Evolutionary conservation across 2,888 invertebrate species (phyloP).

Genomic region (Horisme vitalbata): DNA sequence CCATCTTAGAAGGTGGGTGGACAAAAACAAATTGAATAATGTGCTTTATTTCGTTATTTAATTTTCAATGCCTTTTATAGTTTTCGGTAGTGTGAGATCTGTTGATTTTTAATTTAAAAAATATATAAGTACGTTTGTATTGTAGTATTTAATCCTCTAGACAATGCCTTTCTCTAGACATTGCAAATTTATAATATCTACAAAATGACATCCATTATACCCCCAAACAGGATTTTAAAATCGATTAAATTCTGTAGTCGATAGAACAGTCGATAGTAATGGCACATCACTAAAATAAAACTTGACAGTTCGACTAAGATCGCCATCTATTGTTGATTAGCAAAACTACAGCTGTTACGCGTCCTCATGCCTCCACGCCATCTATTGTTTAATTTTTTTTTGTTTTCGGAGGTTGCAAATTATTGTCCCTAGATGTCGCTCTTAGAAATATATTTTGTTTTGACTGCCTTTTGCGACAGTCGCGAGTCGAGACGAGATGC

Average conservation of each 20-base stretch:
- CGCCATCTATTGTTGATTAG: constrained; percentile 4
- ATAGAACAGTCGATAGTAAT: neutral
- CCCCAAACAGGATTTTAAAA: neutral
- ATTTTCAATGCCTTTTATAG: too few relatives aligned
- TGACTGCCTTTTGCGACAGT: constrained; percentile 37
- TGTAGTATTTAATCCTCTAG: too few relatives aligned
- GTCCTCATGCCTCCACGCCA: neutral
- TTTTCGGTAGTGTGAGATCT: too few relatives aligned
- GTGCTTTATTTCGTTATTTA: too few relatives aligned
- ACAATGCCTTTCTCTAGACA: too few relatives aligned
- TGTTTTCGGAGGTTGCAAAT: constrained; percentile 6
- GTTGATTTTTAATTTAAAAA: too few relatives aligned
- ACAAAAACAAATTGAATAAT: too few relatives aligned
- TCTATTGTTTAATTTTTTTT: neutral
- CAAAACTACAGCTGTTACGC: neutral
- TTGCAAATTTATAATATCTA: too few relatives aligned
- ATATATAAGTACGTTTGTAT: too few relatives aligned
- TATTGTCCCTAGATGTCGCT: constrained; percentile 52
- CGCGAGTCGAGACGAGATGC: constrained; percentile 53
- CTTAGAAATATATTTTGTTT: constrained; percentile 46
- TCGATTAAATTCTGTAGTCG: too few relatives aligned
- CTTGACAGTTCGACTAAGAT: neutral
- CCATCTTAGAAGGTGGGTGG: too few relatives aligned
- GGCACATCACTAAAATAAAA: neutral
- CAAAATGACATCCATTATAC: too few relatives aligned